phyloP scores from a whole-genome alignment of 2,888 invertebrate species.

The Autographa pulchrina region DNA sequence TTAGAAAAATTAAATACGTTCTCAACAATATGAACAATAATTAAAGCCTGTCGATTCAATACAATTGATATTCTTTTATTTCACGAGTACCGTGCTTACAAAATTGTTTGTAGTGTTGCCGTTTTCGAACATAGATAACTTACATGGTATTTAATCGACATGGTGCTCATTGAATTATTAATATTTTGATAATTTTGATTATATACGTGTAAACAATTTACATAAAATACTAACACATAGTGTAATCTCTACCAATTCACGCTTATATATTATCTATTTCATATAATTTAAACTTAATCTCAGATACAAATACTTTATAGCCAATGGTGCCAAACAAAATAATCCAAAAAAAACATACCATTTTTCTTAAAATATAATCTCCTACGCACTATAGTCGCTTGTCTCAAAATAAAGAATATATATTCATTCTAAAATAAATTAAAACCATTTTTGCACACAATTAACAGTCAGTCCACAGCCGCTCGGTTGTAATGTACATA shows the following conservation, averaged over 20 bases:
- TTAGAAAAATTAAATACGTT: slow-evolving; percentile 41
- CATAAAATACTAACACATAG: slow-evolving; percentile 34
- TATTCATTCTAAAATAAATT: slow-evolving; percentile 43
- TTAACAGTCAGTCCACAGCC: slow-evolving; percentile 67
- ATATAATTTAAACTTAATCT: slow-evolving; percentile 42
- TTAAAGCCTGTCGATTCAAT: background rate
- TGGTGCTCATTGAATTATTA: slow-evolving; percentile 13
- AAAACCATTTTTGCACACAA: slow-evolving; percentile 45
- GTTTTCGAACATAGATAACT: background rate
- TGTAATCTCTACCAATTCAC: slow-evolving; percentile 21
- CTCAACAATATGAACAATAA: slow-evolving; percentile 38
- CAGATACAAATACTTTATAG: slow-evolving; percentile 31
- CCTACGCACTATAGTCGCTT: slow-evolving; percentile 9
- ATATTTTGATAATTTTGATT: slow-evolving; percentile 35
- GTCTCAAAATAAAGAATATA: slow-evolving; percentile 38
- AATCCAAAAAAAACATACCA: slow-evolving; percentile 11
- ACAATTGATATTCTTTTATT: background rate
- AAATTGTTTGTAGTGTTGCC: background rate
- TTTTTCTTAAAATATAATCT: slow-evolving; percentile 28
- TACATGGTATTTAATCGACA: slow-evolving; percentile 5
- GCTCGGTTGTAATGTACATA: slow-evolving; percentile 42
- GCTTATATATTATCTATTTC: slow-evolving; percentile 27
- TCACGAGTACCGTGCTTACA: too few relatives aligned
- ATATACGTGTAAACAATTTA: slow-evolving; percentile 13
- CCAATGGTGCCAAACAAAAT: slow-evolving; percentile 24